Evolutionary conservation across 2,113 vertebrate species (phyloP).

Genomic region (Lasiurus cinereus): DNA sequence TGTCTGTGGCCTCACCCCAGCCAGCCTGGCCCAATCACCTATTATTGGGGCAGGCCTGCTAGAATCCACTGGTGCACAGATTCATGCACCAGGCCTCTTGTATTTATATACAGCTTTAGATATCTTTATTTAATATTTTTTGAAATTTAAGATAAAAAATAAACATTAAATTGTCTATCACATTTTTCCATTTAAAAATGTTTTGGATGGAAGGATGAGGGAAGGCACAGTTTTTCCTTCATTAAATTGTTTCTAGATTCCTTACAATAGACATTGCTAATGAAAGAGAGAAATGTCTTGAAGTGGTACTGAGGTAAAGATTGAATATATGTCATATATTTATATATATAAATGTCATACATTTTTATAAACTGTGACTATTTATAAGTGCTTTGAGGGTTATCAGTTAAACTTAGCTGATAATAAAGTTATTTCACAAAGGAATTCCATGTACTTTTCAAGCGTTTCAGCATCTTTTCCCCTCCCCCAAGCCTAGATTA

Average conservation of each 20-base stretch:
- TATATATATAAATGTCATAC: neutral
- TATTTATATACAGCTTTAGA: neutral
- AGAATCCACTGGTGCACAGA: no score
- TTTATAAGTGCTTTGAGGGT: neutral
- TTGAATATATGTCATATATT: neutral
- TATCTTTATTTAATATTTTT: neutral
- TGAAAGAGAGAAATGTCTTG: neutral
- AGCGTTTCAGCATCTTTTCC: neutral
- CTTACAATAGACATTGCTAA: neutral
- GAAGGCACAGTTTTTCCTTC: neutral
- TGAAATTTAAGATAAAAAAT: neutral
- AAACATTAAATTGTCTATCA: neutral
- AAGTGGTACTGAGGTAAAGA: neutral
- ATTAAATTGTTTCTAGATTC: neutral
- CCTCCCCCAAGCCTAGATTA: neutral
- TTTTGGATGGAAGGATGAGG: neutral
- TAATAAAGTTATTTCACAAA: neutral
- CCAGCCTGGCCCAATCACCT: no score
- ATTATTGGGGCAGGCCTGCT: no score
- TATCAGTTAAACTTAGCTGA: neutral
- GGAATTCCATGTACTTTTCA: neutral
- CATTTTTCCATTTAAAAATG: slow-evolving; percentile 23
- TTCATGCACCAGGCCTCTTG: no score
- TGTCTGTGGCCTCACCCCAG: no score
- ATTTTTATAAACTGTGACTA: neutral